Base-by-base conservation (phyloP, 2,888 invertebrate genomes). In the Acleris laterana region DNA sequence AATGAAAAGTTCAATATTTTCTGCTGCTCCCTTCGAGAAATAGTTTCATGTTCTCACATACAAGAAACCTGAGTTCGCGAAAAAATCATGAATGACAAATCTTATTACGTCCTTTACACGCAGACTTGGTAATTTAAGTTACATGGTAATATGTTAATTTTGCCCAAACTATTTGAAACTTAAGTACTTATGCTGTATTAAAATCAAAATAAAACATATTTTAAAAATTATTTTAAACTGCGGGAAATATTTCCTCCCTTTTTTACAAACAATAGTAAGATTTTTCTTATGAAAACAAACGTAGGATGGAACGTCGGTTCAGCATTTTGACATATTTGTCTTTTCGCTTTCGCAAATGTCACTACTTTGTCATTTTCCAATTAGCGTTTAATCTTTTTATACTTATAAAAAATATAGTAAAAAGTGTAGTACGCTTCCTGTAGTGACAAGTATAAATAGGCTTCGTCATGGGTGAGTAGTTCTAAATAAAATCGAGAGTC, bases 391-490 rank as follows among this genome's bases (percentile, higher is more conserved):
- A 71, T 75, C 77, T 74, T 77, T 81, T 80, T 81, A 77, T 71
- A 73, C 68, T 70, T 67, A 66, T 64, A 63, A 72, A 72, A 76
- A 71, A 75, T 72, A 72, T 71, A 71, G 71, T 73, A 73, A 71
- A 77, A 77, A 76, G 78, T 74, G 68, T 65, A 74, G 75, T 79
- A 79, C 78, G 56, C 73, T 77, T 74, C 67, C 68, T 69, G 68
- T 62, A 42, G 58, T 46, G 64, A 70, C 73, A 73, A 71, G 70
- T 74, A 69, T 72, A 73, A 62, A 69, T 72, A 77, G 75, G 78
- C 75, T 73, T 79, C 78, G 84, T 83, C 77, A 91, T 91, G 91
- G 91, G 91, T 91, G 81, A 90, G 89, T 88, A 82, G 71, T 70
- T 71, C 44, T 68, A 68, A 70, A 63, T 70, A 77, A 77, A 73